Evolutionary conservation across 1,140 invertebrate genomes (phyloP).

Genomic region (Drosophila santomea): DNA sequence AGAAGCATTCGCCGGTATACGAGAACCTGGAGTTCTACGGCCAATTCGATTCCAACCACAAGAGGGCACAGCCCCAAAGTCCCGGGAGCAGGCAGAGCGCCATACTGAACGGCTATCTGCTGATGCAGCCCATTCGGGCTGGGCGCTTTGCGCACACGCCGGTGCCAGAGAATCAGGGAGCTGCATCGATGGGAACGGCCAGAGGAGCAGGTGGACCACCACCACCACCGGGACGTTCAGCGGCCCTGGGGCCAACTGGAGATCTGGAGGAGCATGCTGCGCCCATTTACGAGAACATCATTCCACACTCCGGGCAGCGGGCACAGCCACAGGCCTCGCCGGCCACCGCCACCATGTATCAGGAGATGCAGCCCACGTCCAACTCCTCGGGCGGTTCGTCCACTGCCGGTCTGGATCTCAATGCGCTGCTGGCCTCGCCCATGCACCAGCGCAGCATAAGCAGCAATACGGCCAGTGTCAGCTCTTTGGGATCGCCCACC

Average conservation of each 20-base stretch:
- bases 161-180: constrained; percentile 56
- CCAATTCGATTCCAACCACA: constrained; percentile 84
- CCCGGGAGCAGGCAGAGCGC: constrained; percentile 69
- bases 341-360: constrained; percentile 80
- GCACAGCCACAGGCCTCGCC: constrained; percentile 83
- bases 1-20: constrained; percentile 88
- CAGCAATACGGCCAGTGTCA: constrained; percentile 37
- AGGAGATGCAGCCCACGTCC: constrained; percentile 59
- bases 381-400: constrained; percentile 24
- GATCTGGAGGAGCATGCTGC: constrained; percentile 57
- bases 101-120: constrained; percentile 65
- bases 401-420: constrained; percentile 47
- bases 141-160: constrained; percentile 81
- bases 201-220: constrained; percentile 9
- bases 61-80: constrained; percentile 85
- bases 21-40: constrained; percentile 92
- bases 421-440: constrained; percentile 53
- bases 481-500: constrained; percentile 59
- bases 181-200: background rate
- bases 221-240: background rate
- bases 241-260: background rate
- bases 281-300: constrained; percentile 91
- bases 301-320: constrained; percentile 85
- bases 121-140: constrained; percentile 64
- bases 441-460: constrained; percentile 67